A percentile compares a stretch with the other conserved stretches of the same genome.
phyloP scores from a whole-genome alignment of 2,113 vertebrate species.

The Fulica atra region DNA sequence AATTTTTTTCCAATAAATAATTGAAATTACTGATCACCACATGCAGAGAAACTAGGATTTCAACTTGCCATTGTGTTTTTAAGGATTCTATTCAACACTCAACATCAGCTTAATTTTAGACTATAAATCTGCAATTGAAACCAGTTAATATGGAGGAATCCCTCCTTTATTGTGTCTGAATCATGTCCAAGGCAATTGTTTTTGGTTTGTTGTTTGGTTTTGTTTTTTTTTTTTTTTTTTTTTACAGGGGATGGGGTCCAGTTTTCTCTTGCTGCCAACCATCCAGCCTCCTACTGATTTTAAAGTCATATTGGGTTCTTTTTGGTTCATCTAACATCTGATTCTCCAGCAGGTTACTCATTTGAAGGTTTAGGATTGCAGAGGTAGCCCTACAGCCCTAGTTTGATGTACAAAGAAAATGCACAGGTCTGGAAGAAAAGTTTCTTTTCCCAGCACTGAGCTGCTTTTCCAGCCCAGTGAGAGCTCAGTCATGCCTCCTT shows the following conservation, averaged over 20 bases:
- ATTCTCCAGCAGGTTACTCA: neutral
- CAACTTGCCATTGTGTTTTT: slow-evolving; percentile 28
- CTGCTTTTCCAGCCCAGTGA: neutral
- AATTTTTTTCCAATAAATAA: slow-evolving; percentile 8
- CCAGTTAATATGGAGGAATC: neutral
- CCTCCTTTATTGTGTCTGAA: slow-evolving; percentile 18
- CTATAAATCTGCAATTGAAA: slow-evolving; percentile 25
- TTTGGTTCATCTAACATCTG: neutral
- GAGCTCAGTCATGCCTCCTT: neutral
- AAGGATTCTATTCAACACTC: slow-evolving; percentile 6
- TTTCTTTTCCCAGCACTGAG: neutral
- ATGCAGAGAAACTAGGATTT: neutral
- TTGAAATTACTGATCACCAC: slow-evolving; percentile 17
- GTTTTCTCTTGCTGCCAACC: neutral
- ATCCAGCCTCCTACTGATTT: neutral
- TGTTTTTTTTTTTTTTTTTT: no score
- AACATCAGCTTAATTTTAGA: slow-evolving; percentile 40
- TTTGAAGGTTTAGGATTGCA: neutral
- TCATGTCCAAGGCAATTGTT: slow-evolving; percentile 39
- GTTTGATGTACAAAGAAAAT: neutral
- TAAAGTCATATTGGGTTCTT: neutral
- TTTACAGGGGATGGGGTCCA: neutral
- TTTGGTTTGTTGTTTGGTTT: neutral
- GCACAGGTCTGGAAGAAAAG: neutral
- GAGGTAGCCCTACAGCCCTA: neutral